phyloP scores from a whole-genome alignment of 2,888 invertebrate genomes.

The Thereva nobilitata region DNA sequence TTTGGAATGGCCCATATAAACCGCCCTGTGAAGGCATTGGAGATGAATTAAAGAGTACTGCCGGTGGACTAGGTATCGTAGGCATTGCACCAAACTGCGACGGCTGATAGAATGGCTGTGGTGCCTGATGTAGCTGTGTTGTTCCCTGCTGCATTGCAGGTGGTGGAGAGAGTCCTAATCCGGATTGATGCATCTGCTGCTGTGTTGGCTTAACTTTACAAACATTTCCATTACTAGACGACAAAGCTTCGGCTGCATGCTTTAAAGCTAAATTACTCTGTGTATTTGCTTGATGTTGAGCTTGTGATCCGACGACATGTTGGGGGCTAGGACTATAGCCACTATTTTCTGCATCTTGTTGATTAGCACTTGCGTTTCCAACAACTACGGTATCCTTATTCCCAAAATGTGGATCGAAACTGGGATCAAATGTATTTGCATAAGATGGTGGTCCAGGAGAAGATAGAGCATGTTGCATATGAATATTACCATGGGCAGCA shows the following conservation, averaged over 20 bases:
- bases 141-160: conserved; percentile 64
- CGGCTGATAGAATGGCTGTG: conserved; percentile 68
- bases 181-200: conserved; percentile 64
- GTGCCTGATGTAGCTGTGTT: conserved; percentile 59
- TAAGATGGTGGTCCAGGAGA: conserved; percentile 54
- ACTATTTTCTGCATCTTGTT: conserved; percentile 59
- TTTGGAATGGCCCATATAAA: conserved; percentile 81
- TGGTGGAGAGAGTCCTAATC: conserved; percentile 63
- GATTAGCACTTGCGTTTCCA: conserved; percentile 18
- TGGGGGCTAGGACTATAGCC: conserved; percentile 61
- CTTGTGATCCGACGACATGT: conserved; percentile 50
- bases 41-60: conserved; percentile 77
- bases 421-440: conserved; percentile 58
- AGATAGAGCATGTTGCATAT: conserved; percentile 56
- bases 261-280: conserved; percentile 55
- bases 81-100: conserved; percentile 77
- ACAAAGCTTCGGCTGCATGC: conserved; percentile 58
- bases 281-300: conserved; percentile 57
- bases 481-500: conserved; percentile 47
- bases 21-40: conserved; percentile 73
- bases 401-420: conserved; percentile 59
- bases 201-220: conserved; percentile 85
- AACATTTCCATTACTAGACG: conserved; percentile 67
- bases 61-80: conserved; percentile 84
- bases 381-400: conserved; percentile 38